Percentiles rank a stretch among this genome's conserved stretches.
Evolutionary conservation across 2,113 vertebrate genomes (phyloP).

Genomic region (Malurus cyaneus): DNA sequence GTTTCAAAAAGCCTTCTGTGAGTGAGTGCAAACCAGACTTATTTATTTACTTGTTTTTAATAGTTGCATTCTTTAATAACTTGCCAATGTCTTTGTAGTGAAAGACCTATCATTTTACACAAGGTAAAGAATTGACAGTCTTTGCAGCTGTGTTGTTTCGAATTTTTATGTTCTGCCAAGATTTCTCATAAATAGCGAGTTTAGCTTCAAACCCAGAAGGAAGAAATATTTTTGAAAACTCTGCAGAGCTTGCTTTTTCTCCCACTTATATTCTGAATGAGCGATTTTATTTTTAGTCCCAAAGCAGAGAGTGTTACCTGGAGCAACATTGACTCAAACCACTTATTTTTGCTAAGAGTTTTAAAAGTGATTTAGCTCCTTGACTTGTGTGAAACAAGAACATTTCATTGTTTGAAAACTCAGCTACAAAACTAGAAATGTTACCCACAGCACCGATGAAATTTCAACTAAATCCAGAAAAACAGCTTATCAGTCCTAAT

Average conservation of each 20-base stretch:
- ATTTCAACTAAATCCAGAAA: slow-evolving; percentile 30
- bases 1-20: neutral
- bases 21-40: neutral
- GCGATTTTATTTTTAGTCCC: slow-evolving; percentile 14
- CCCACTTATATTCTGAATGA: neutral
- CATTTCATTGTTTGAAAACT: slow-evolving; percentile 21
- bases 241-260: neutral
- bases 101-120: neutral
- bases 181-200: neutral
- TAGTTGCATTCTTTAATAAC: neutral
- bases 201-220: slow-evolving; percentile 9
- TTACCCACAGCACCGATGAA: neutral
- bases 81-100: neutral
- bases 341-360: slow-evolving; percentile 33
- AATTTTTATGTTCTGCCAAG: slow-evolving; percentile 6
- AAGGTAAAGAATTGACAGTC: neutral
- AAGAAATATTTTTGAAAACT: slow-evolving; percentile 18
- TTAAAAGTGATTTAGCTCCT: slow-evolving; percentile 33
- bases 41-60: neutral
- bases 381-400: neutral
- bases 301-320: slow-evolving; percentile 5
- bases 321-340: slow-evolving; percentile 11
- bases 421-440: slow-evolving; percentile 14
- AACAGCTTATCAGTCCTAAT: neutral
- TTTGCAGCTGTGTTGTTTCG: neutral